Conservation (phyloP, 2,113 vertebrate species). For the Oenanthe oenanthe region DNA sequence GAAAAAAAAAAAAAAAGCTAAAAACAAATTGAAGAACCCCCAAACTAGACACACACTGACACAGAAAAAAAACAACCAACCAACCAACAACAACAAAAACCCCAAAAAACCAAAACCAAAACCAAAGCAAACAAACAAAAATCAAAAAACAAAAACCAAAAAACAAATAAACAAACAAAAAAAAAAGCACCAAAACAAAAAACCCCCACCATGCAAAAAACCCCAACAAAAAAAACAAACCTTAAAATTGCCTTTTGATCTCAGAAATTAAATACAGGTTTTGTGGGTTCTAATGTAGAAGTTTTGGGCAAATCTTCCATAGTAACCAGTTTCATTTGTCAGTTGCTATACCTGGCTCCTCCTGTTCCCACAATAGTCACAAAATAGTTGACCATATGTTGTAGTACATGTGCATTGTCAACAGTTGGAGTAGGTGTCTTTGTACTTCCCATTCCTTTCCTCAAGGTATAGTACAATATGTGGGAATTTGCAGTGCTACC, state of each 20-base stretch:
- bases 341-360: not conserved
- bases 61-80: too few relatives aligned
- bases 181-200: not conserved
- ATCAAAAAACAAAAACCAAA: not conserved
- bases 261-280: not conserved
- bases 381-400: not conserved
- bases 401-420: not conserved
- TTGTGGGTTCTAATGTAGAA: not conserved
- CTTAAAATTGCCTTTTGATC: not conserved
- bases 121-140: not conserved
- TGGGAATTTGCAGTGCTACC: not conserved
- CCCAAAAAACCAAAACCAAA: not conserved
- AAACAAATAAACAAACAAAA: not conserved
- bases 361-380: not conserved
- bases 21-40: too few relatives aligned
- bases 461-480: not conserved
- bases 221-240: not conserved
- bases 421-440: not conserved
- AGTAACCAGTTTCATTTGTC: not conserved
- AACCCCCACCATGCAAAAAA: not conserved
- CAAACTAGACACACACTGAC: accelerated
- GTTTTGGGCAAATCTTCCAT: not conserved
- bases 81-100: not conserved
- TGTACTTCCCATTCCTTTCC: not conserved
- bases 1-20: not conserved